Base-by-base conservation (phyloP, 2,113 vertebrate genomes). In the Kryptolebias marmoratus region DNA sequence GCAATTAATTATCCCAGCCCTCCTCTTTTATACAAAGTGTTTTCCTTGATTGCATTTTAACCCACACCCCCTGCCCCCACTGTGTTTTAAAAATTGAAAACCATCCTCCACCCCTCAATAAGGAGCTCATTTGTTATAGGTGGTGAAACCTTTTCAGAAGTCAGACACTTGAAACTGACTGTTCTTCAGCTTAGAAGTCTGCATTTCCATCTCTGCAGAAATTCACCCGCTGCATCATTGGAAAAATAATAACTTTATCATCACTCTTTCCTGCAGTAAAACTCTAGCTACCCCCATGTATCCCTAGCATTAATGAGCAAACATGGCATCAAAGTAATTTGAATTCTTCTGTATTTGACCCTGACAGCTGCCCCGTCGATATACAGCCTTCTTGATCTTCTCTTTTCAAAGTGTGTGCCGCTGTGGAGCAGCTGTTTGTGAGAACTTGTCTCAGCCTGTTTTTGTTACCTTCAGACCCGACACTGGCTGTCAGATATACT, bases 221-320 rank as follows among this genome's bases (percentile, higher is more conserved):
- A 75, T 67, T 69, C 54, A 42, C 79, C 65, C 66, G 59, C 68
- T 58, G 58, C 47, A 18, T 81, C 53, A 42, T 83, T 73, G 22
- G 10, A 73, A 85, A 85, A 64, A 56, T 78, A 11, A 84, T 77
- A 66, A 82, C 36, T 83, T 65, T 70, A 73, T 84, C 66, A 52
- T 77, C 71, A 18, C 42, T 61, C 55, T 65, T 11, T 64, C 54
- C 49, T 49, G 63, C 71, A 39, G 50, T 80, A 44, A 71, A 80
- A 61, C 66, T 68, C 69, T 42, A 57, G 68, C 64, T 64, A 59
- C 31, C 22, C 45, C 62, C 27, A 55, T 73, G 68, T 60, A 53
- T 71, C 39, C 67, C 53, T 42, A 48, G 45, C 65, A 64, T 85
- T 74, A 81, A 84, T 80, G 52, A 79, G 77, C 39, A 81, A 80